Evolutionary conservation across 2,888 invertebrate genomes (phyloP), one percentile per base, ranked within the genome.

Genomic region (Torymus auratus): DNA sequence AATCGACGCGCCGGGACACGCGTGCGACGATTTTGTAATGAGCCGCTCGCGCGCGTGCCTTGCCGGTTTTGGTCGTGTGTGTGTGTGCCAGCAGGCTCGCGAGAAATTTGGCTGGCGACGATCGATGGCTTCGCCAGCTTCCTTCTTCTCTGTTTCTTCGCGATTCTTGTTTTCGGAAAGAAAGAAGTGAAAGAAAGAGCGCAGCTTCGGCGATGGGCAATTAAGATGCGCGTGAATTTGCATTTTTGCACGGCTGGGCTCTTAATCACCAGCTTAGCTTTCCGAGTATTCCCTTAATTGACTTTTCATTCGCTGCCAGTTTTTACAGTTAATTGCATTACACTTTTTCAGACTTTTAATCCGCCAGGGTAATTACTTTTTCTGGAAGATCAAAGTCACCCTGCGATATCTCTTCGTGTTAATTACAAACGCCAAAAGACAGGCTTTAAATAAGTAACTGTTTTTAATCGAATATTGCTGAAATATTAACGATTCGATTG

Each of bases 1-100:
- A 41, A 14, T 17, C 28, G 41, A 65, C 17, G 15, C 3, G 12
- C 23, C 28, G 28, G 28, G 28, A n/a, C 41, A 14, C 64, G 14
- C 20, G 56, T 23, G 69, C 69, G 58, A 58, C 58, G 69, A 58
- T 58, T 71, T 61, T 71, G 50, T 61, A 60, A 71, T 13, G 71
- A 41, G 41, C 12, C 11, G 15, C 28, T 2, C 28, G 28, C 3
- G 28, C 28, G 28, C 28, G 28, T 4, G 28, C 28, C 28, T 28
- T 41, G n/a, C 71, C 71, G 14, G 14, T 60, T 71, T 71, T 71
- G 61, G 52, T 71, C 17, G 28, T 15, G 41, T 17, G 52, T 1
- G 0, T 50, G 52, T 13, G 14, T n/a, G n/a, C n/a, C 28, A 23
- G 14, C 7, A n/a, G 12, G 20, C 52, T 71, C 28, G 28, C 28